A percentile compares a stretch with the other conserved stretches of the same genome.
phyloP scores from a whole-genome alignment of 2,888 invertebrate genomes.

The Eledona agricola region DNA sequence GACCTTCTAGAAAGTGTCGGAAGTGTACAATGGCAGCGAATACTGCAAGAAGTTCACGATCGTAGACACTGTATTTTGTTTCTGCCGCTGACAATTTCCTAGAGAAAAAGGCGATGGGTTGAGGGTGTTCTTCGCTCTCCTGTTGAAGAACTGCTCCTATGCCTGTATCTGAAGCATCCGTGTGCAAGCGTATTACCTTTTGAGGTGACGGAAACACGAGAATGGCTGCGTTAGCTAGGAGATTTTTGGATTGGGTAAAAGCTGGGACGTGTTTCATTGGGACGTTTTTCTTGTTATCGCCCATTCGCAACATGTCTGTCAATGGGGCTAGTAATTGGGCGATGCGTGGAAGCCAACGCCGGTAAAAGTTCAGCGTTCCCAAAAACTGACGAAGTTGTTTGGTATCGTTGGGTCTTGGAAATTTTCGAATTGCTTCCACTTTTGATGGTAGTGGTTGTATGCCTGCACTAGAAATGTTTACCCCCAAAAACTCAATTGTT shows the following conservation, averaged over 20 bases:
- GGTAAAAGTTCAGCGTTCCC: slow-evolving; percentile 40
- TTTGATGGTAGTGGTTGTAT: slow-evolving; percentile 51
- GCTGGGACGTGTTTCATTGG: slow-evolving; percentile 1
- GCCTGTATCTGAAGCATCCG: slow-evolving; percentile 43
- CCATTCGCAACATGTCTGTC: slow-evolving; percentile 13
- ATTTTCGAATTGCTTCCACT: slow-evolving; percentile 47
- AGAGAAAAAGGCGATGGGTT: slow-evolving; percentile 57
- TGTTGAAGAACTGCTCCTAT: slow-evolving; percentile 58
- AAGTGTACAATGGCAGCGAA: slow-evolving; percentile 39
- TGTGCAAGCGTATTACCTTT: neutral
- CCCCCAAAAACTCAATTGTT: slow-evolving; percentile 47
- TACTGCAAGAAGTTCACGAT: slow-evolving; percentile 40
- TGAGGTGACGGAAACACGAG: slow-evolving; percentile 29
- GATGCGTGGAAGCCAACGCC: slow-evolving; percentile 35
- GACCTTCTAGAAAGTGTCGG: slow-evolving; percentile 35
- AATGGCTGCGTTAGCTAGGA: slow-evolving; percentile 25
- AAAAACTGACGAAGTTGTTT: slow-evolving; percentile 34
- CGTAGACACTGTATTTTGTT: slow-evolving; percentile 52
- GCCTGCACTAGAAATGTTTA: slow-evolving; percentile 42
- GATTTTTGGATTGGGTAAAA: slow-evolving; percentile 29
- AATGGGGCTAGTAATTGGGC: slow-evolving; percentile 34
- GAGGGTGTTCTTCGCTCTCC: slow-evolving; percentile 40
- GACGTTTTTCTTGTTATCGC: slow-evolving; percentile 7
- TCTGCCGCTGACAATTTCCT: slow-evolving; percentile 52
- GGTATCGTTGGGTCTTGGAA: slow-evolving; percentile 20